Evolutionary conservation across 2,888 invertebrate genomes (phyloP).

Genomic region (Rhamphomyia laevipes): DNA sequence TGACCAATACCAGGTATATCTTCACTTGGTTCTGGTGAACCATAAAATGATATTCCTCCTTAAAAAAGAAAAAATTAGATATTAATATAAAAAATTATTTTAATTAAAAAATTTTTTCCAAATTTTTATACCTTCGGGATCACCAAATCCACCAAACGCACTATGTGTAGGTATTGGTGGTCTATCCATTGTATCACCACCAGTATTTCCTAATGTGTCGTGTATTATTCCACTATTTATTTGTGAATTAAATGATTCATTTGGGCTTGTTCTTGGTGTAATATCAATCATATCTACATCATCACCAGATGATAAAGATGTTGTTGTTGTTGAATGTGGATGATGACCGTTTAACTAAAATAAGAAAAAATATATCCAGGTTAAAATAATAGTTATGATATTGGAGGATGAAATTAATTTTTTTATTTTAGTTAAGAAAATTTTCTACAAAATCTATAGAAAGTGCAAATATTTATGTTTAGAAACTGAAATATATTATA

Average conservation of each 20-base stretch:
- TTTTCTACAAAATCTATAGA: no score
- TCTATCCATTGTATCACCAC: constrained; percentile 20
- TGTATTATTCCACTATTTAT: constrained; percentile 20
- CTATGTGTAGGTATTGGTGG: constrained; percentile 26
- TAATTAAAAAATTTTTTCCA: no score
- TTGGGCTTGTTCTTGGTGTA: constrained; percentile 41
- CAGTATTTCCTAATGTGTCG: constrained; percentile 23
- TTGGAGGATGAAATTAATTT: no score
- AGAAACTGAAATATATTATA: no score
- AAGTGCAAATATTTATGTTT: no score
- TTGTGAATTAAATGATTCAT: constrained; percentile 19
- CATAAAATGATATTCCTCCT: constrained; percentile 35
- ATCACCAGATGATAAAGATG: constrained; percentile 23
- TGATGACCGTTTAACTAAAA: constrained; percentile 31
- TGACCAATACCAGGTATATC: constrained; percentile 88
- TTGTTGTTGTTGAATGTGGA: constrained; percentile 21
- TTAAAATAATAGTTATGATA: no score
- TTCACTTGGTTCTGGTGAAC: constrained; percentile 48
- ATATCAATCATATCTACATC: constrained; percentile 56
- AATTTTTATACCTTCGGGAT: constrained; percentile 21
- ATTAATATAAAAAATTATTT: neutral
- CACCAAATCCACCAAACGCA: constrained; percentile 28
- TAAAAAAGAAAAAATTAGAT: constrained; percentile 1
- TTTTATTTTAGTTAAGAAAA: no score
- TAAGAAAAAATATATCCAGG: constrained; percentile 1